Percentiles rank a stretch among this genome's conserved stretches.
Evolutionary conservation across 2,888 invertebrate genomes (phyloP).

Genomic region (Brachycybe producta): DNA sequence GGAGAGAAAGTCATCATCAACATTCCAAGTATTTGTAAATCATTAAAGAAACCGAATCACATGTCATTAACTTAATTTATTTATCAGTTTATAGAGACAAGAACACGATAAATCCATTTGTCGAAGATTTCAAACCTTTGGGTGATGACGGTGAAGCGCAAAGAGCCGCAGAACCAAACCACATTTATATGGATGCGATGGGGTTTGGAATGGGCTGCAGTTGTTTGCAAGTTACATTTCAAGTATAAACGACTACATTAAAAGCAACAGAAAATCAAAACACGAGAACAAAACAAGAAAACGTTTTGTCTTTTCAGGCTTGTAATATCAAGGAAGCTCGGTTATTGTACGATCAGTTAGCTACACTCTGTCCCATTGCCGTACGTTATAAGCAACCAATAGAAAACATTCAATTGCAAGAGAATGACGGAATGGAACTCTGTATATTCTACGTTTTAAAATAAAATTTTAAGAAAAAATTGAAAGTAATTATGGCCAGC

Average conservation of each 20-base stretch:
- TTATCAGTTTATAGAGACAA: constrained; percentile 69
- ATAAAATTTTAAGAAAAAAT: neutral
- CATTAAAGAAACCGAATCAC: neutral
- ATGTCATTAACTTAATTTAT: constrained; percentile 17
- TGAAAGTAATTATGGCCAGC: neutral
- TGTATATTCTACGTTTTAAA: too few relatives aligned
- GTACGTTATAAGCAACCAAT: too few relatives aligned
- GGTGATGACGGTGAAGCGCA: constrained; percentile 52
- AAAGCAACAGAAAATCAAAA: neutral
- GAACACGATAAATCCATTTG: constrained; percentile 69
- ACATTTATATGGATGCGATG: constrained; percentile 98
- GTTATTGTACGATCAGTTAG: constrained; percentile 90
- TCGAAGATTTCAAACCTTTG: constrained; percentile 43
- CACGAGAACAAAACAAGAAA: too few relatives aligned
- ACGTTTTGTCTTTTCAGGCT: constrained; percentile 48
- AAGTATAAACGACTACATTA: constrained; percentile 33
- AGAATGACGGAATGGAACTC: too few relatives aligned
- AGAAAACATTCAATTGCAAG: too few relatives aligned
- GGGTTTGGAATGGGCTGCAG: constrained; percentile 99
- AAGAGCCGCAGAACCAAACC: constrained; percentile 61
- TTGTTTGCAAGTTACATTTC: constrained; percentile 88
- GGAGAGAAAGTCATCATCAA: constrained; percentile 94
- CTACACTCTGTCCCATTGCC: constrained; percentile 93
- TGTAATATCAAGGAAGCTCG: constrained; percentile 92
- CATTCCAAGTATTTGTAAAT: constrained; percentile 60